Evolutionary conservation across 2,797 vertebrate species (phyloP).

Genomic region (Falco concolor): DNA sequence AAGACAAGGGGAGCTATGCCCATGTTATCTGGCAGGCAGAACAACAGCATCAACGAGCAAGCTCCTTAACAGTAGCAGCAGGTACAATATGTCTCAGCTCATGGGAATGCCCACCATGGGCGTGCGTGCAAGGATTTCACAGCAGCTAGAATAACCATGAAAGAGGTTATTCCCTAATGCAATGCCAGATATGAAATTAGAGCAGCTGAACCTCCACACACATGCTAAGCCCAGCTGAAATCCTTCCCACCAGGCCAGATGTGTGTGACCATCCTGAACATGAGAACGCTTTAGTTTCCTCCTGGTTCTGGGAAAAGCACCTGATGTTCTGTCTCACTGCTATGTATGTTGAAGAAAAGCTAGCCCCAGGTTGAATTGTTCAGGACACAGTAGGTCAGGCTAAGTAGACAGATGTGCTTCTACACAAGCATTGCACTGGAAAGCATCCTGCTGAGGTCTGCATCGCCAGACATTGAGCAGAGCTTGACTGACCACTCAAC

Average conservation of each 20-base stretch:
- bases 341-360: background rate
- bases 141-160: background rate
- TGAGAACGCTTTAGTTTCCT: background rate
- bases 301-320: background rate
- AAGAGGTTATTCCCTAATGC: background rate
- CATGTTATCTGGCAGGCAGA: background rate
- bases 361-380: background rate
- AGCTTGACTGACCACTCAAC: background rate
- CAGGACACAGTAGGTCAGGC: background rate
- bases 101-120: background rate
- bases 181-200: background rate
- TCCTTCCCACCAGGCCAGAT: background rate
- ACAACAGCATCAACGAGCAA: background rate
- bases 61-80: background rate
- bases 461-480: background rate
- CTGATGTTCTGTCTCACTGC: background rate
- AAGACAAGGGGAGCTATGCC: background rate
- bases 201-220: background rate
- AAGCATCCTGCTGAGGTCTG: background rate
- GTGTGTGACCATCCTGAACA: background rate
- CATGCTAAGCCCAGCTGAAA: background rate
- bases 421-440: background rate
- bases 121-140: background rate
- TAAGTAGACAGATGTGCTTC: background rate
- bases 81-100: accelerated